Base-by-base conservation (phyloP, 2,888 invertebrate species). In the Sturmia bella region DNA sequence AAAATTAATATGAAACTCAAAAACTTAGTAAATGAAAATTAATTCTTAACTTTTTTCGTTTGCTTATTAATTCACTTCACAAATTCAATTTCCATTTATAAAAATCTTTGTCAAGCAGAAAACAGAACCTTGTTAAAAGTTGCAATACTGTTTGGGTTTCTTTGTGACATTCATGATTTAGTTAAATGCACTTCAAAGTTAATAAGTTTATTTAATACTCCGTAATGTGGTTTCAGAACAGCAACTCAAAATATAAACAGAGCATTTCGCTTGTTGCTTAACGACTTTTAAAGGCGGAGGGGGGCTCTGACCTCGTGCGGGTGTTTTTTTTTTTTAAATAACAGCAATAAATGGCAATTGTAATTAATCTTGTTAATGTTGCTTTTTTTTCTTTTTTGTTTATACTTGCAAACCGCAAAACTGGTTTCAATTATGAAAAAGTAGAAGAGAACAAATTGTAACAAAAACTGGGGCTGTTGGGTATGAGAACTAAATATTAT, bases 351-450 rank as follows among this genome's bases (percentile, higher is more conserved):
- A 66, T 50, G 66, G 74, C 50, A 50, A 66, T 57, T 57, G 57
- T 57, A 75, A 75, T 66, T 66, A 75, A 75, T 66, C 48, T 57
- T 64, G 57, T 50, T 48, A 45, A 64, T 64, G 50, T 72, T 15
- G 17, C 11, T 37, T 48, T 24, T 15, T 57, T 21, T 45, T 21
- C 21, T 48, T 15, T 45, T 52, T 3, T 32, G 48, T 68, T 59
- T 50, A 19, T 39, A 13, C 52, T 19, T 13, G 59, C 57, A 43
- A 68, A 68, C 75, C 75, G 75, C 75, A 75, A 75, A 75, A 75
- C 59, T 43, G 21, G 59, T 68, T 68, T 52, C 41, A 75, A 57
- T 57, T 56, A 39, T 45, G 2, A 45, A n/a, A 61, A 41, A 73
- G 17, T 54, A 68, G 17, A 27, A 11, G 52, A 63, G 11, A 0